Percentiles rank a stretch among this genome's conserved stretches.
phyloP scores from a whole-genome alignment of 2,797 vertebrate genomes.

The Pseudomugil gertrudae region DNA sequence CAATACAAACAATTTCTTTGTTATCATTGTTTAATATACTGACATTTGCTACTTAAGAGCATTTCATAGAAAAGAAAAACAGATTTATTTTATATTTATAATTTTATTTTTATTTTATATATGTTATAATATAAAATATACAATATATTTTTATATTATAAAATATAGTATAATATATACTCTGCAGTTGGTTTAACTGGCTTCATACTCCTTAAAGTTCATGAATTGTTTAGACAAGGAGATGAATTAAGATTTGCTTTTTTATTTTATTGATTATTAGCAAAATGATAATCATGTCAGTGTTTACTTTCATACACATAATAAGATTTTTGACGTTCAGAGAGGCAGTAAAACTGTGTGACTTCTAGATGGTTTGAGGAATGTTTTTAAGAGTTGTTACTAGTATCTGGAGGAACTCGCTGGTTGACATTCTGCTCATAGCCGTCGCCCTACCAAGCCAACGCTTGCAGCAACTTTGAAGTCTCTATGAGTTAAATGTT shows the following conservation, averaged over 20 bases:
- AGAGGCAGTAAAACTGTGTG: constrained; percentile 2
- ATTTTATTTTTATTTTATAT: no score
- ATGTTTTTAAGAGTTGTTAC: constrained; percentile 62
- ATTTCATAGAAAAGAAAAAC: no score
- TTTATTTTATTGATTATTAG: background rate
- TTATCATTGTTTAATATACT: no score
- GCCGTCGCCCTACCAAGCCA: constrained; percentile 58
- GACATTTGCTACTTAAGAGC: no score
- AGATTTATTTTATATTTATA: no score
- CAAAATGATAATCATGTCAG: background rate
- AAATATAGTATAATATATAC: no score
- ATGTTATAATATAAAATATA: no score
- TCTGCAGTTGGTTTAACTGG: background rate
- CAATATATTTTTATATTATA: no score
- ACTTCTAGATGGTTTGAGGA: constrained; percentile 29
- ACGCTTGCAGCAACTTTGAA: constrained; percentile 19
- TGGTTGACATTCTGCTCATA: constrained; percentile 80
- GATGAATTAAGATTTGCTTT: background rate
- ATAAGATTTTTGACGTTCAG: background rate
- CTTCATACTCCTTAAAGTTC: background rate
- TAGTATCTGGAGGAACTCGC: constrained; percentile 70
- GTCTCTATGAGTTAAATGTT: constrained; percentile 21
- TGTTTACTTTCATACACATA: background rate
- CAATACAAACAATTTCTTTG: no score
- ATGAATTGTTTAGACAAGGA: background rate